phyloP scores from a whole-genome alignment of 2,888 invertebrate genomes.

The Eilema depressum region DNA sequence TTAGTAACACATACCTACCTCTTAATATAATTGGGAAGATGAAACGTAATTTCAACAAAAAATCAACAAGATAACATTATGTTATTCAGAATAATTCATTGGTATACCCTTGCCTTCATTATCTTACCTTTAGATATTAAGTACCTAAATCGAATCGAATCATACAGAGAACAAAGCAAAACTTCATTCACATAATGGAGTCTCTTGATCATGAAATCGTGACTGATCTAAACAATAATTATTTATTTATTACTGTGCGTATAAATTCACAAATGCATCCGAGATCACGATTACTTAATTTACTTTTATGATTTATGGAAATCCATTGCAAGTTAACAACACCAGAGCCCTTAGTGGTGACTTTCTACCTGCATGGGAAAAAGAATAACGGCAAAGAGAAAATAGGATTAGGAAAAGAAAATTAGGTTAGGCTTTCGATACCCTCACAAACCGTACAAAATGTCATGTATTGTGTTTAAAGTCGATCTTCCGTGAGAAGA shows the following conservation, averaged over 20 bases:
- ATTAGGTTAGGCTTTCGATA: not conserved
- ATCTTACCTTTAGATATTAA: not conserved
- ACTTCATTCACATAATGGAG: constrained; percentile 32
- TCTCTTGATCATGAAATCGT: constrained; percentile 47
- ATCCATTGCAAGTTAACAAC: not conserved
- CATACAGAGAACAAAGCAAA: constrained; percentile 32
- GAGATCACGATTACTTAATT: constrained; percentile 38
- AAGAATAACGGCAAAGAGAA: not conserved
- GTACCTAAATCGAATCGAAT: constrained; percentile 9
- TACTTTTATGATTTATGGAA: constrained; percentile 1
- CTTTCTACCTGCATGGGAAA: not conserved
- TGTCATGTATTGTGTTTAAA: not conserved
- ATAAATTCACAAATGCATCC: constrained; percentile 45
- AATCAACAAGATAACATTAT: too few species aligned
- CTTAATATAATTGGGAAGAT: too few species aligned
- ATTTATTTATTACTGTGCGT: constrained; percentile 33
- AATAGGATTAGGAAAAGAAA: not conserved
- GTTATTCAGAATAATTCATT: too few species aligned
- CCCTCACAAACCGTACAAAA: not conserved
- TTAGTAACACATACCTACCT: too few species aligned
- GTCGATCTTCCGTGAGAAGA: not conserved
- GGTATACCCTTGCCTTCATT: too few species aligned
- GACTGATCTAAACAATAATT: constrained; percentile 53
- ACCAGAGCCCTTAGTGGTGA: not conserved
- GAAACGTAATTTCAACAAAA: too few species aligned